A percentile compares a stretch with the other conserved stretches of the same genome.
Conservation (phyloP, 2,113 vertebrate genomes). For the Oreochromis aureus region DNA sequence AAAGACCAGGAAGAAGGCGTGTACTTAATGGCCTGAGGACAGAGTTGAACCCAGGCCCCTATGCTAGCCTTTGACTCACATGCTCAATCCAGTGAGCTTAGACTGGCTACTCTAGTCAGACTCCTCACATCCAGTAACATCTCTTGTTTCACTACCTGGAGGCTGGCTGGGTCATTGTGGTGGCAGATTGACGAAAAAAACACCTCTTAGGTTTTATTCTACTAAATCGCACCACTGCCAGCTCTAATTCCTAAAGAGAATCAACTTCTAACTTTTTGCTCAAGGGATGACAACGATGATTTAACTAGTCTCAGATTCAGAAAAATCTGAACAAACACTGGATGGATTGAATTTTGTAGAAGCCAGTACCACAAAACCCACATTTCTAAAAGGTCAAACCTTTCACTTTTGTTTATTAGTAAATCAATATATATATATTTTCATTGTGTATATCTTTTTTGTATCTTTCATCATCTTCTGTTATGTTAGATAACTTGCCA, state of each 20-base stretch:
- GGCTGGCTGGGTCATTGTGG: neutral
- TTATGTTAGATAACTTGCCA: neutral
- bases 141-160: neutral
- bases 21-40: neutral
- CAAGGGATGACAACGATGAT: neutral
- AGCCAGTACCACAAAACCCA: neutral
- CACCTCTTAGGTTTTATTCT: neutral
- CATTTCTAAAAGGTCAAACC: neutral
- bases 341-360: neutral
- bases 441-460: neutral
- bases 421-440: neutral
- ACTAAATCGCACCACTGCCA: neutral
- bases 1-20: neutral
- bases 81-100: neutral
- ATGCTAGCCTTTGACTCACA: neutral
- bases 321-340: neutral
- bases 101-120: neutral
- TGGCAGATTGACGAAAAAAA: neutral
- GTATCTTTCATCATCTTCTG: neutral
- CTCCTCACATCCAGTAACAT: neutral
- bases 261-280: neutral
- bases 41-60: neutral
- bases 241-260: neutral
- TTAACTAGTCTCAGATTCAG: neutral
- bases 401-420: neutral